phyloP scores from a whole-genome alignment of 2,113 vertebrate genomes.

The Megaceryle maxima region DNA sequence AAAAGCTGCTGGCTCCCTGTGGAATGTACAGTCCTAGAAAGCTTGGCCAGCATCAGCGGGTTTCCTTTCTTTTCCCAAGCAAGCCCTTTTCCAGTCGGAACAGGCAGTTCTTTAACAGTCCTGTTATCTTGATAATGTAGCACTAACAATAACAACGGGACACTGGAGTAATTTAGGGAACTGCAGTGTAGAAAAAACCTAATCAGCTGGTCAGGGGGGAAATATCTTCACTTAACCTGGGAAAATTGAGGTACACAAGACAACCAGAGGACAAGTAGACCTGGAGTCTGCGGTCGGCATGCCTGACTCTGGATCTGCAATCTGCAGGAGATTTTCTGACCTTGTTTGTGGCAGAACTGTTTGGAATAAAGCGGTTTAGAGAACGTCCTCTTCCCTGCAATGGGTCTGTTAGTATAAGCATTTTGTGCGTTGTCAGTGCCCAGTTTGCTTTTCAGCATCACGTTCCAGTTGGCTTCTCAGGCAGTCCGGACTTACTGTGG shows the following conservation, averaged over 20 bases:
- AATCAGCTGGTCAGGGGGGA: neutral
- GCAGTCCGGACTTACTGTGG: neutral
- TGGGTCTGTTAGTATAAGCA: neutral
- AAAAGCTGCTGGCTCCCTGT: neutral
- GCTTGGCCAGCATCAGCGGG: neutral
- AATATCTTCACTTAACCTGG: neutral
- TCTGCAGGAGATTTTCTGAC: neutral
- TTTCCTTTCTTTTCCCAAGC: neutral
- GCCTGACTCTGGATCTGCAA: neutral
- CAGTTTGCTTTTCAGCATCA: neutral
- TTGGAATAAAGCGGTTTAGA: neutral
- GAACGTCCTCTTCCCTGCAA: neutral
- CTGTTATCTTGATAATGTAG: neutral
- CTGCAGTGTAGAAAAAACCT: neutral
- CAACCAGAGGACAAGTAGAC: neutral
- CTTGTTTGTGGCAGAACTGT: neutral
- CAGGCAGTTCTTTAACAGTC: slow-evolving; percentile 20
- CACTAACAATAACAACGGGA: neutral
- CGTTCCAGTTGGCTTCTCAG: slow-evolving; percentile 9
- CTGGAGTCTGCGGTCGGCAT: neutral
- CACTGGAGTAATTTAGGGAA: neutral
- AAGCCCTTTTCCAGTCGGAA: neutral
- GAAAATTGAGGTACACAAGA: neutral
- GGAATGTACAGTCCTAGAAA: slow-evolving; percentile 48
- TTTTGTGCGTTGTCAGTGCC: neutral